Percentiles rank a stretch among this genome's conserved stretches.
Evolutionary conservation across 1,140 invertebrate genomes (phyloP).

Genomic region (Euwallacea fornicatus): DNA sequence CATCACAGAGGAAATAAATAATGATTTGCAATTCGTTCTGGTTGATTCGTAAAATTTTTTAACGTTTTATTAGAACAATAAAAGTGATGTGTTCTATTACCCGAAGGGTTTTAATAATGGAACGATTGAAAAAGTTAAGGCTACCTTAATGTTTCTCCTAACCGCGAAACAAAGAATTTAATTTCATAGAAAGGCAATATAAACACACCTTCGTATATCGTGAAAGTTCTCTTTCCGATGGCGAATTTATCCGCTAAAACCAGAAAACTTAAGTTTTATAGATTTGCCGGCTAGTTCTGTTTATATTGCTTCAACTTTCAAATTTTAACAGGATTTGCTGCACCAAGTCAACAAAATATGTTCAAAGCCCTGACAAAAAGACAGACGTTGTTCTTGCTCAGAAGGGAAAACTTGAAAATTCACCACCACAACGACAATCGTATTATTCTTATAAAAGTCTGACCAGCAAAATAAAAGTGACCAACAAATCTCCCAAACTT

Average conservation of each 20-base stretch:
- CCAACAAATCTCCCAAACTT: constrained; percentile 29
- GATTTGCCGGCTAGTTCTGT: constrained; percentile 1
- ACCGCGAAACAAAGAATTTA: not conserved
- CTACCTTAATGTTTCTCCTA: not conserved
- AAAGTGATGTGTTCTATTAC: not conserved
- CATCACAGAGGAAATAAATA: not conserved
- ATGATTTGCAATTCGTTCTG: too few relatives aligned
- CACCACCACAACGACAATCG: constrained; percentile 10
- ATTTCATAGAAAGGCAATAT: constrained; percentile 1
- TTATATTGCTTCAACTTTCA: not conserved
- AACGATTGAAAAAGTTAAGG: not conserved
- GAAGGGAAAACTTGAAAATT: not conserved
- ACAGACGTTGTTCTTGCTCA: too few relatives aligned
- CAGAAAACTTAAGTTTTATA: not conserved
- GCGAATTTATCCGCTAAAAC: not conserved
- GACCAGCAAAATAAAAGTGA: constrained; percentile 26
- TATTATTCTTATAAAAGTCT: constrained; percentile 28
- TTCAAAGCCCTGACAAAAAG: too few relatives aligned
- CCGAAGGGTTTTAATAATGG: not conserved
- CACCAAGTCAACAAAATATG: too few relatives aligned
- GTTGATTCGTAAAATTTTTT: too few relatives aligned
- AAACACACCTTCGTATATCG: not conserved
- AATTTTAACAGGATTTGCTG: too few relatives aligned
- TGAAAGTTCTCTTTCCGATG: not conserved
- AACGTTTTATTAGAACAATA: not conserved